phyloP scores from a whole-genome alignment of 2,797 vertebrate genomes.

The Cheirogaleus major region DNA sequence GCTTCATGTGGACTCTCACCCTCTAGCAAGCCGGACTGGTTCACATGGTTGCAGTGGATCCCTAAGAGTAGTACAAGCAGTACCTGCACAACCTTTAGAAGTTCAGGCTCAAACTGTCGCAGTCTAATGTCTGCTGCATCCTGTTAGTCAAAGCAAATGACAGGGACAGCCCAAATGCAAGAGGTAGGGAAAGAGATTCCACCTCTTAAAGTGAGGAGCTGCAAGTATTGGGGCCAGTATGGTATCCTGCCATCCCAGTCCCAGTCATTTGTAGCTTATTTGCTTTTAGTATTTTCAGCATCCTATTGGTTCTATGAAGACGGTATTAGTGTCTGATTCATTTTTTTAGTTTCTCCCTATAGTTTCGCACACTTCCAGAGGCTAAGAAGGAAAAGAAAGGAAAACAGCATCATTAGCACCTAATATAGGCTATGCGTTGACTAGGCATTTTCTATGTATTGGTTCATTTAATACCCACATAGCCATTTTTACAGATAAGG shows the following conservation, averaged over 20 bases:
- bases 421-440: not conserved
- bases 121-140: not conserved
- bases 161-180: not conserved
- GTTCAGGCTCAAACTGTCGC: not conserved
- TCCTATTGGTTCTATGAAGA: not conserved
- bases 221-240: no score
- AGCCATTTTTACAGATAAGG: not conserved
- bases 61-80: not conserved
- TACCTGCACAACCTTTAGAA: not conserved
- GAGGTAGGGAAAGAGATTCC: not conserved
- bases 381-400: not conserved
- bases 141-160: not conserved
- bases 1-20: not conserved
- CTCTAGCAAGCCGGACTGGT: not conserved
- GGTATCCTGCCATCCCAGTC: not conserved
- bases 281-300: not conserved
- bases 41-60: not conserved
- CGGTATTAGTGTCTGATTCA: not conserved
- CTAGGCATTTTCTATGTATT: not conserved
- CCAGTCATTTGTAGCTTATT: not conserved
- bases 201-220: not conserved
- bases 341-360: not conserved
- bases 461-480: not conserved
- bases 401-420: not conserved
- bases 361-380: not conserved